These are phyloP conservation scores for Macrosoma leucophasiata DNA, from an alignment of 2,888 invertebrate genomes.

Conservation along the genomic window DNA sequence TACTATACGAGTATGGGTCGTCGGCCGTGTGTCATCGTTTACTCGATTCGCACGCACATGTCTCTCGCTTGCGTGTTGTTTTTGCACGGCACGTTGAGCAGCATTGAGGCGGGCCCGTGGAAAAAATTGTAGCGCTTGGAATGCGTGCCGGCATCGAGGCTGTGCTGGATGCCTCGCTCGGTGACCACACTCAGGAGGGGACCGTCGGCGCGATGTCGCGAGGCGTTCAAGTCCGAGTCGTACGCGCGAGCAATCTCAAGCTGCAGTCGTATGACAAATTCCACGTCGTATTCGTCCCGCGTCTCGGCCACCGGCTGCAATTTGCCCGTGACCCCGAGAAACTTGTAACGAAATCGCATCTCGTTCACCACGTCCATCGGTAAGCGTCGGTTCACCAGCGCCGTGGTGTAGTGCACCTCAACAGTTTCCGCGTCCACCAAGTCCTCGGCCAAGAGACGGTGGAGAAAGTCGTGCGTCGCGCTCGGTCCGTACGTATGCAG, in stretches of 20 bases:
- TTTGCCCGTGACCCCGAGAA: constrained; percentile 3
- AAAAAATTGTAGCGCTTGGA: constrained; percentile 2
- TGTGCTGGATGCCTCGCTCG: constrained; percentile 5
- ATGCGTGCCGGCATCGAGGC: constrained; percentile 2
- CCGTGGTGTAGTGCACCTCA: constrained; percentile 1
- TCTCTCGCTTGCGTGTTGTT: too few relatives aligned
- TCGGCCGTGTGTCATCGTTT: neutral
- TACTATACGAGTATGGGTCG: too few relatives aligned
- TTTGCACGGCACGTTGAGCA: constrained; percentile 2
- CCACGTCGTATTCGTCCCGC: constrained; percentile 2
- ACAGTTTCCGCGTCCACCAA: constrained; percentile 2
- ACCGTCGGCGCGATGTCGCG: constrained; percentile 5
- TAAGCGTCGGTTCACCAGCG: too few relatives aligned
- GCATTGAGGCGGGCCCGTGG: constrained; percentile 1
- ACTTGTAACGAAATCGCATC: constrained; percentile 4
- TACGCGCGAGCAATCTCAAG: constrained; percentile 1
- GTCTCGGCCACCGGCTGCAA: constrained; percentile 1
- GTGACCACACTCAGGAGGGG: constrained; percentile 3
- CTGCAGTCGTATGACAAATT: constrained; percentile 1
- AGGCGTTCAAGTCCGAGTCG: constrained; percentile 2
- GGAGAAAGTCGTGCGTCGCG: constrained; percentile 1
- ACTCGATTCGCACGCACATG: constrained; percentile 1
- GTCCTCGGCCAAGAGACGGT: constrained; percentile 2
- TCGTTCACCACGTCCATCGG: too few relatives aligned
- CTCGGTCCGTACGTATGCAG: constrained; percentile 2